Conservation (phyloP, 2,797 vertebrate genomes). For the Prionace glauca region DNA sequence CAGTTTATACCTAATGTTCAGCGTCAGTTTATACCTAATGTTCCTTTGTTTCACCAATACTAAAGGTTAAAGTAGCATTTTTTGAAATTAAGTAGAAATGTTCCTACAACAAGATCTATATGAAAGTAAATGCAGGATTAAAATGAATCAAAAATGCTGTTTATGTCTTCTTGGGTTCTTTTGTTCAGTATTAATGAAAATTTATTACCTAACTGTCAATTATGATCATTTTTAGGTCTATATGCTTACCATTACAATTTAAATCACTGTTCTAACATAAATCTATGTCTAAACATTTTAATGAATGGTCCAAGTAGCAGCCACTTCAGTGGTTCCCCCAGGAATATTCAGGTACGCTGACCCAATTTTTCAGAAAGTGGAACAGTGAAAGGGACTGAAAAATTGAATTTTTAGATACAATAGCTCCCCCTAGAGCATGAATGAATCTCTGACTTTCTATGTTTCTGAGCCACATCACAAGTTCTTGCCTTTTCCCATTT, state of each 20-base stretch:
- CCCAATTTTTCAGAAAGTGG: neutral
- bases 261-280: neutral
- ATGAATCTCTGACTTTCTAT: neutral
- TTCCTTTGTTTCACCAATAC: neutral
- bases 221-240: neutral
- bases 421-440: neutral
- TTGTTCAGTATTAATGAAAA: neutral
- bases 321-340: neutral
- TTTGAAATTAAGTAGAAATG: neutral
- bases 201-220: neutral
- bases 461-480: neutral
- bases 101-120: neutral
- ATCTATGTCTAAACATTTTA: neutral
- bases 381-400: neutral
- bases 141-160: neutral
- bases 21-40: neutral
- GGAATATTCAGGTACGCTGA: neutral
- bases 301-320: neutral
- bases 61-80: neutral
- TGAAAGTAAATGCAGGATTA: neutral
- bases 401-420: neutral
- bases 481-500: neutral
- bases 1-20: neutral
- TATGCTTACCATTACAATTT: neutral
- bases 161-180: neutral